Percentiles rank a stretch among this genome's conserved stretches.
These are phyloP conservation scores for Colaptes auratus DNA, from an alignment of 2,113 vertebrate species.

Conservation along the genomic window DNA sequence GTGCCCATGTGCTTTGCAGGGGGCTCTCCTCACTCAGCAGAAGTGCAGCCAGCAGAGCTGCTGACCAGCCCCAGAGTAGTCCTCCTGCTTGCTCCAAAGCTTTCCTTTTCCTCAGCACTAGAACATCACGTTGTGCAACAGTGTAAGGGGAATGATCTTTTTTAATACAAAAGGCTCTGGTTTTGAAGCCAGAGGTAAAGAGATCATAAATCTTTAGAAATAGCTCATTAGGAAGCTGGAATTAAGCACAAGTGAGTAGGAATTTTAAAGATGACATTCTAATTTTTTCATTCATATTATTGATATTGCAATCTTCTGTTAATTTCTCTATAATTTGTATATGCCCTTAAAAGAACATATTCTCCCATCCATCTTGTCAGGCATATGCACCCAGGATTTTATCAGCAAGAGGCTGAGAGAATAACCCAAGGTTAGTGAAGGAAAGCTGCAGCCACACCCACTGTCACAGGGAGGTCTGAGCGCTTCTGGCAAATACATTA, in stretches of 20 bases:
- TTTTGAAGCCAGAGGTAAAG: neutral
- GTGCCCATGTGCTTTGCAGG: fast-evolving
- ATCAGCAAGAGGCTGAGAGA: neutral
- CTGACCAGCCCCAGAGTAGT: neutral
- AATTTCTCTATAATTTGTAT: neutral
- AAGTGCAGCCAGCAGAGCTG: neutral
- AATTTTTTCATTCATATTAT: slow-evolving; percentile 10
- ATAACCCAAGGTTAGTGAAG: neutral
- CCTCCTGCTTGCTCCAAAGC: too few relatives aligned
- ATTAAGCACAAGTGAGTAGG: neutral
- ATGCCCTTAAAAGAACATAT: neutral
- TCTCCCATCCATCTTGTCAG: neutral
- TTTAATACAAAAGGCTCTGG: neutral
- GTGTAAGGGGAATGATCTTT: neutral
- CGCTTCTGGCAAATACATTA: neutral
- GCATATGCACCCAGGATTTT: neutral
- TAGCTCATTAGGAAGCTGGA: neutral
- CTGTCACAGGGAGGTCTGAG: neutral
- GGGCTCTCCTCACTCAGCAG: fast-evolving
- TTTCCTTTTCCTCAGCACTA: fast-evolving
- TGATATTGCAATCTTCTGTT: neutral
- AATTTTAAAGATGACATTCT: neutral
- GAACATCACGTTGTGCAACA: neutral
- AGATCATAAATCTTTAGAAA: neutral
- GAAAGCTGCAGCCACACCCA: neutral